Evolutionary conservation across 2,797 vertebrate species (phyloP).

Genomic region (Anas capensis): DNA sequence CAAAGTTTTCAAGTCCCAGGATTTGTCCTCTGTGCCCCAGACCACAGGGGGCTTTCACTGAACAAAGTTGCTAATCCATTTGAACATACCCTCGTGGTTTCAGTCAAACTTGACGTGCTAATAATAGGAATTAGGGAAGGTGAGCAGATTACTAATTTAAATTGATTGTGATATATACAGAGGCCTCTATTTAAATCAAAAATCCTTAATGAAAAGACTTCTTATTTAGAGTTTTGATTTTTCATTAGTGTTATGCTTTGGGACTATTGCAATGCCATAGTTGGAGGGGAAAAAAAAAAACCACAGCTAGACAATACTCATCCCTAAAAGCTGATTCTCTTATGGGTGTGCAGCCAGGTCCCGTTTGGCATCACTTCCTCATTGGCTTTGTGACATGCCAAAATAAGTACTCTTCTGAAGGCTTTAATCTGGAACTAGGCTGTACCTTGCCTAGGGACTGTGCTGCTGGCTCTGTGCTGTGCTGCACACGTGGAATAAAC

Average conservation of each 20-base stretch:
- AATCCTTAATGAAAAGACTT: not conserved
- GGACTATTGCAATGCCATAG: not conserved
- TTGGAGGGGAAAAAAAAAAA: not conserved
- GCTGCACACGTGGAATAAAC: not conserved
- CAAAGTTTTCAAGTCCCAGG: not conserved
- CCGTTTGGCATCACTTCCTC: rapidly evolving
- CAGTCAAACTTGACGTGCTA: not conserved
- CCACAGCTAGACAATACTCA: not conserved
- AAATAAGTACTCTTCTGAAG: not conserved
- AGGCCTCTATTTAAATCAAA: not conserved
- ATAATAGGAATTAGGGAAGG: not conserved
- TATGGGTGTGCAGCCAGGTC: rapidly evolving
- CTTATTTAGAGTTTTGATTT: not conserved
- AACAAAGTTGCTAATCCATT: not conserved
- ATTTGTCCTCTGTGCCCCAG: not conserved
- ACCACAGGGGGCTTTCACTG: not conserved
- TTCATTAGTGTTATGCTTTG: not conserved
- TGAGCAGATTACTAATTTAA: not conserved
- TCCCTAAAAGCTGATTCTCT: not conserved
- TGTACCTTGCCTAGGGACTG: not conserved
- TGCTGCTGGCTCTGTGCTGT: too few relatives aligned
- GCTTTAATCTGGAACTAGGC: not conserved
- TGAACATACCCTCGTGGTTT: rapidly evolving
- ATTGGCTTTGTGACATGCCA: not conserved
- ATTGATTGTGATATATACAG: not conserved